Conservation (phyloP, 64 coral and sea anemone genomes). For the Anthopleura sola region DNA sequence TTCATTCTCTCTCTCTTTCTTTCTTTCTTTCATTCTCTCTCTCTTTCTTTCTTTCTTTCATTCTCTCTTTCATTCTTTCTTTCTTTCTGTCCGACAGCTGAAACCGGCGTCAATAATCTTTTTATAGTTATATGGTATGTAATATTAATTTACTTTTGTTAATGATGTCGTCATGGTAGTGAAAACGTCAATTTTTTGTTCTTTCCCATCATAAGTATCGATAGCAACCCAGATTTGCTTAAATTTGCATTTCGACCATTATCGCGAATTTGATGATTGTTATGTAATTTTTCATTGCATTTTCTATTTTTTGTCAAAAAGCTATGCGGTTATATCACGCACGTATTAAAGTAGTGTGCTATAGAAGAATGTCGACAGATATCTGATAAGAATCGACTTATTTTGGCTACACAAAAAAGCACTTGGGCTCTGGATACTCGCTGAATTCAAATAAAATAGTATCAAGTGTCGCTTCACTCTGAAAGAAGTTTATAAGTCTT, state of each 20-base stretch:
- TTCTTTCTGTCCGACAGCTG: too few species aligned
- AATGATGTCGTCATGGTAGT: too few species aligned
- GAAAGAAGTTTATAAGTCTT: not conserved
- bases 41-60: too few species aligned
- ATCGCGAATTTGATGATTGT: not conserved
- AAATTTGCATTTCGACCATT: not conserved
- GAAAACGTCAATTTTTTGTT: too few species aligned
- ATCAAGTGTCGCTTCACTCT: not conserved
- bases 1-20: too few species aligned
- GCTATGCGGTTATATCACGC: not conserved
- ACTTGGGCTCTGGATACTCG: not conserved
- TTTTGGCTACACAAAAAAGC: not conserved
- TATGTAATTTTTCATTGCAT: not conserved
- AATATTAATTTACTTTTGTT: too few species aligned
- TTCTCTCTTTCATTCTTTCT: too few species aligned
- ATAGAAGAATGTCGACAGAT: not conserved
- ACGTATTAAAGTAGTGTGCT: not conserved
- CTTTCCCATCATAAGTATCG: not conserved
- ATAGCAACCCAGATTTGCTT: not conserved
- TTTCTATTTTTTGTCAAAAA: not conserved
- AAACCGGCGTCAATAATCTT: too few species aligned
- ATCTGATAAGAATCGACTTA: not conserved
- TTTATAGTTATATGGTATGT: too few species aligned
- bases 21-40: too few species aligned
- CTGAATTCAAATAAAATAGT: not conserved